Conservation (phyloP, 2,888 invertebrate species). For the Stegana nigrithorax region DNA sequence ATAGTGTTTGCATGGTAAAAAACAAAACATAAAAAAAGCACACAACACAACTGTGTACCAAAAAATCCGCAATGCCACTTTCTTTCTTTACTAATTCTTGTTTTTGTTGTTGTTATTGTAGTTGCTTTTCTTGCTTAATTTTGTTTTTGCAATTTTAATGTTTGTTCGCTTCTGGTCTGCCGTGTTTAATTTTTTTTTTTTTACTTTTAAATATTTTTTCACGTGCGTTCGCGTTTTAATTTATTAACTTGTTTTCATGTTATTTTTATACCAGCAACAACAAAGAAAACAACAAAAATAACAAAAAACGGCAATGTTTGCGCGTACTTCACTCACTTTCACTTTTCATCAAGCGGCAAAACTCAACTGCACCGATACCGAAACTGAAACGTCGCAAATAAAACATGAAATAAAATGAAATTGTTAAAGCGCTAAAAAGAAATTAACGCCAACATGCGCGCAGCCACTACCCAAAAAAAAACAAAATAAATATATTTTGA, state of each 20-base stretch:
- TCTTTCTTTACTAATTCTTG: not conserved
- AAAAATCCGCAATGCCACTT: slow-evolving; percentile 18
- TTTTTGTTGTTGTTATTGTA: slow-evolving; percentile 16
- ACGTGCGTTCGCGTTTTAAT: slow-evolving; percentile 39
- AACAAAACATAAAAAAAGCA: slow-evolving; percentile 22
- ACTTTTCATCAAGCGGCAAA: slow-evolving; percentile 37
- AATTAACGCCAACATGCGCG: not conserved
- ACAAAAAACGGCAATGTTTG: slow-evolving; percentile 20
- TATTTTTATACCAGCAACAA: slow-evolving; percentile 5
- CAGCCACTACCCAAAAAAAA: too few relatives aligned
- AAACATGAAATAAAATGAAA: not conserved
- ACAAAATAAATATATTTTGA: too few relatives aligned
- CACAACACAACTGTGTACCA: slow-evolving; percentile 16
- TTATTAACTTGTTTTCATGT: slow-evolving; percentile 42
- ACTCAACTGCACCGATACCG: not conserved
- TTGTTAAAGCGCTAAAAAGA: slow-evolving; percentile 1
- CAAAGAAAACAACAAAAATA: not conserved
- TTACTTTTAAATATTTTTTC: too few relatives aligned
- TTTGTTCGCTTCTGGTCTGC: slow-evolving; percentile 1
- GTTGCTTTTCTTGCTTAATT: slow-evolving; percentile 44
- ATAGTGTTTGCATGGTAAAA: slow-evolving; percentile 5
- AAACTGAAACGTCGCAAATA: not conserved
- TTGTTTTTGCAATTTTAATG: slow-evolving; percentile 17
- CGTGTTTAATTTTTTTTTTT: slow-evolving; percentile 15
- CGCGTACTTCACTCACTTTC: slow-evolving; percentile 46